A percentile compares a stretch with the other conserved stretches of the same genome.
Evolutionary conservation across 2,888 invertebrate genomes (phyloP).

Genomic region (Tipula unca): DNA sequence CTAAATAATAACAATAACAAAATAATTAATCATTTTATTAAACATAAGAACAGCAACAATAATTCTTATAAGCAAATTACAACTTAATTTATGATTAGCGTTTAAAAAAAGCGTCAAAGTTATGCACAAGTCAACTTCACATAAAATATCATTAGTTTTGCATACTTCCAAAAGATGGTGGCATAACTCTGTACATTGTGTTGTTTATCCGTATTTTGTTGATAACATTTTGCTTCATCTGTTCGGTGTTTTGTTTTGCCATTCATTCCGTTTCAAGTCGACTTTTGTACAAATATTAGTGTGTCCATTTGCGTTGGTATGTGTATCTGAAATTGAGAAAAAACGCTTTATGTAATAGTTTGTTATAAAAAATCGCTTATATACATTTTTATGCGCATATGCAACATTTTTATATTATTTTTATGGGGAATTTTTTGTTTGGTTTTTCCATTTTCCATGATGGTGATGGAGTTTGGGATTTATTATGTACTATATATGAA

Average conservation of each 20-base stretch:
- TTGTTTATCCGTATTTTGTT: not conserved
- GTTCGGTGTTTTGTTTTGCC: not conserved
- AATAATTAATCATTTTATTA: not conserved
- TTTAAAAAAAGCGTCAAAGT: not conserved
- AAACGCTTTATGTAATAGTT: not conserved
- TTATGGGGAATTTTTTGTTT: not conserved
- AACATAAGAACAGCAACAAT: not conserved
- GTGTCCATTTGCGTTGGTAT: not conserved
- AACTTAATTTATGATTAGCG: not conserved
- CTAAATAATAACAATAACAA: not conserved
- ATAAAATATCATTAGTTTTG: not conserved
- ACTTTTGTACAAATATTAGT: not conserved
- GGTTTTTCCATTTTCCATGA: not conserved
- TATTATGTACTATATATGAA: not conserved
- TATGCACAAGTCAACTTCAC: not conserved
- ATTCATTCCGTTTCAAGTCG: not conserved
- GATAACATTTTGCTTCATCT: not conserved
- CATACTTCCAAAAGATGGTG: not conserved
- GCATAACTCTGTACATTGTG: not conserved
- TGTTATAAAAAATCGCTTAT: not conserved
- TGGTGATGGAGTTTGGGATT: not conserved
- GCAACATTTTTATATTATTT: not conserved
- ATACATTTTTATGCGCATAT: not conserved
- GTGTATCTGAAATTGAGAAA: not conserved
- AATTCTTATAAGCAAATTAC: not conserved